A percentile compares a stretch with the other conserved stretches of the same genome.
phyloP scores from a whole-genome alignment of 2,113 vertebrate genomes.

The Synodontis membranacea region DNA sequence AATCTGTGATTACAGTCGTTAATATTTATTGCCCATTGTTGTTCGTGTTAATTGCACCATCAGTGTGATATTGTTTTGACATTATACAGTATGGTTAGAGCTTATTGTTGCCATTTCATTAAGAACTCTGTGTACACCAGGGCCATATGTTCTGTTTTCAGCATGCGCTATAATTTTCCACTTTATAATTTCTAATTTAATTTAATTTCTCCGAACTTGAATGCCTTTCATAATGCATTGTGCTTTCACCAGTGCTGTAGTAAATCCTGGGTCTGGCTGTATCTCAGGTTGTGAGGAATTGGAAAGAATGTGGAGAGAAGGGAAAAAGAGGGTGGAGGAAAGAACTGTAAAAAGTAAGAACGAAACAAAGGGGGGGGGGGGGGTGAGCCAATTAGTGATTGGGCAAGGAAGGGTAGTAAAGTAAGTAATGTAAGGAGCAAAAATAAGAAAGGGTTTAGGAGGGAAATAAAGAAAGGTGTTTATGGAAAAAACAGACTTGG shows the following conservation, averaged over 20 bases:
- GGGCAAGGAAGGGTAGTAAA: not conserved
- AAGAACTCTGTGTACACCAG: not conserved
- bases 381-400: not conserved
- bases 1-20: not conserved
- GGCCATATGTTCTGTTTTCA: not conserved
- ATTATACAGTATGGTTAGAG: not conserved
- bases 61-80: not conserved
- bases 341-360: not conserved
- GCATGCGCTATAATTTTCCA: not conserved
- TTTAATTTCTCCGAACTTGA: not conserved
- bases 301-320: not conserved
- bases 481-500: not conserved
- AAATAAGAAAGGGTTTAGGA: not conserved
- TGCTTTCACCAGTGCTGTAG: not conserved
- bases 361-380: not conserved
- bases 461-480: not conserved
- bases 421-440: too few species aligned
- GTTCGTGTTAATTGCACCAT: not conserved
- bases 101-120: not conserved
- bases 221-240: not conserved
- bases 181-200: not conserved
- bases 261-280: not conserved
- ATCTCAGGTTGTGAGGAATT: not conserved
- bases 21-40: slow-evolving; percentile 13
- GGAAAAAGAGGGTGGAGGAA: not conserved